phyloP scores from a whole-genome alignment of 2,888 invertebrate species.

The Mythimna vitellina region DNA sequence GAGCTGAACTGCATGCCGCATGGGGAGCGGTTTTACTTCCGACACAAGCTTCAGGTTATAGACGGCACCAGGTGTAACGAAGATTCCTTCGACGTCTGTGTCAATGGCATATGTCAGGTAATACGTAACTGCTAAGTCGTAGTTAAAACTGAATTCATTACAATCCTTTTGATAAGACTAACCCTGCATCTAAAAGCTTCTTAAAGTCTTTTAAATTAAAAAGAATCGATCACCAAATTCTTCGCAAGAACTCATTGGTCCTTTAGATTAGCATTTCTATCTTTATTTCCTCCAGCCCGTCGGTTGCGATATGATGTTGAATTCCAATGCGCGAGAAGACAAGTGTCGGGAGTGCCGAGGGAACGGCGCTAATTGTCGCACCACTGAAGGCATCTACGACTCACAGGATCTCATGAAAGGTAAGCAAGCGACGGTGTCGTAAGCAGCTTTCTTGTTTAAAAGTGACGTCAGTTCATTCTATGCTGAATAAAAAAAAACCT shows the following conservation, averaged over 20 bases:
- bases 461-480: background rate
- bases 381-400: conserved; percentile 93
- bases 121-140: background rate
- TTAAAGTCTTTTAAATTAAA: background rate
- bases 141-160: background rate
- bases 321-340: conserved; percentile 96
- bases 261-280: background rate
- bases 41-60: conserved; percentile 94
- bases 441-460: background rate
- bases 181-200: no score
- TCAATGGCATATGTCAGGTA: conserved; percentile 97
- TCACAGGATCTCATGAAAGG: conserved; percentile 94
- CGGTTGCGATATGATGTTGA: conserved; percentile 98
- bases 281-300: conserved; percentile 92
- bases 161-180: background rate
- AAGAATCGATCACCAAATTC: background rate
- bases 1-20: conserved; percentile 98
- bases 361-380: conserved; percentile 96
- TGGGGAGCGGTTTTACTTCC: conserved; percentile 97
- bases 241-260: background rate
- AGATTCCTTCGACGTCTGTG: conserved; percentile 97
- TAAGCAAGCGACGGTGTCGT: conserved; percentile 74
- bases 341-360: conserved; percentile 98
- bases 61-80: conserved; percentile 96
- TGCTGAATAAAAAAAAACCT: background rate